Evolutionary conservation across 2,888 invertebrate species (phyloP), one percentile per base, ranked within the genome.

Genomic region (Cephalotes varians): DNA sequence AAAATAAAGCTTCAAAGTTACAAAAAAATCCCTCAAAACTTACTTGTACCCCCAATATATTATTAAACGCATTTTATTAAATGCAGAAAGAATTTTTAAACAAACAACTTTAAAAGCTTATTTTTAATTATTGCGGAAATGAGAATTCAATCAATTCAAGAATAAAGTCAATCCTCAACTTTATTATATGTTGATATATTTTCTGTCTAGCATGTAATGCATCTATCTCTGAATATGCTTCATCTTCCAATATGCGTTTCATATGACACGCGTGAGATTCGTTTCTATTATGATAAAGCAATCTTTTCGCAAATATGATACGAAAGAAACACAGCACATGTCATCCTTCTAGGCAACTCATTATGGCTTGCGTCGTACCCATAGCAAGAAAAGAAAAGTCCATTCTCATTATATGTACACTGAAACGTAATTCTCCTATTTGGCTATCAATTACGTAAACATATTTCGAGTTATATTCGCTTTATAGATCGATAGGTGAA

Each of bases 361-460:
- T 86, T 84, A 81, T 81, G 58, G 54, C 51, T 37, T 71, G 10
- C 73, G 21, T 34, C 21, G 9, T 21, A 60, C n/a, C 31, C 25
- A 18, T 10, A 49, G 44, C 1, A 44, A 47, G 56, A 44, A 71
- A 62, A 47, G 72, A 80, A 86, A 85, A 82, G 72, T 84, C 85
- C 69, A 83, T 85, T 82, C 85, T 79, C 67, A 73, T 85, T 85
- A 86, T 77, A 88, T 80, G 85, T 87, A 81, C 80, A 67, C 44
- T 56, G 76, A 77, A 85, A 85, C 65, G 67, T 77, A 79, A 83
- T 81, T 58, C 64, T 47, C 37, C 12, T 54, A 54, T 10, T 62
- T 54, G 51, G 28, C 5, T 37, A 28, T 18, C 34, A 44, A 71
- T 71, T 37, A 44, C 5, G 18, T 47, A 28, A 25, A 64, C 47